Conservation (phyloP, 2,797 vertebrate species). For the Gephyroberyx darwinii region DNA sequence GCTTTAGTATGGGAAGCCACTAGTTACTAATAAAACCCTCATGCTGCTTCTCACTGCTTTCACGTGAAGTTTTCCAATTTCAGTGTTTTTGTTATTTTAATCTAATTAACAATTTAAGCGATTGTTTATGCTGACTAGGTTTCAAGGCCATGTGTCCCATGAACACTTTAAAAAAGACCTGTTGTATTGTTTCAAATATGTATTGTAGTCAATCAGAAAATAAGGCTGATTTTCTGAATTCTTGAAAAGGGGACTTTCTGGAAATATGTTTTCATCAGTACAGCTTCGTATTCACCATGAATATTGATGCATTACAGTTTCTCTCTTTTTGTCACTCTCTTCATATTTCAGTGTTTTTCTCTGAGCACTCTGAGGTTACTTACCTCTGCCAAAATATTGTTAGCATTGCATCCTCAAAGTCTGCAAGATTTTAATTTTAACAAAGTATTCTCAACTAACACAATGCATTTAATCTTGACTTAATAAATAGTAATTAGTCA, state of each 20-base stretch:
- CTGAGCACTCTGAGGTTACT: background rate
- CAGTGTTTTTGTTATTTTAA: slow-evolving; percentile 8
- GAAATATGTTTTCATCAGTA: background rate
- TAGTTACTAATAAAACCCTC: slow-evolving; percentile 26
- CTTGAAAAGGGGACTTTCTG: background rate
- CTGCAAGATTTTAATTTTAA: background rate
- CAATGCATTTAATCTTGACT: too few relatives aligned
- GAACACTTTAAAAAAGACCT: background rate
- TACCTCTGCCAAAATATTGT: background rate
- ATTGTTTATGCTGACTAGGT: slow-evolving; percentile 2
- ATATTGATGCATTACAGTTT: slow-evolving; percentile 31
- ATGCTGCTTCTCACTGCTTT: slow-evolving; percentile 16
- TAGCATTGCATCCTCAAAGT: background rate
- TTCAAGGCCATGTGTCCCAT: background rate
- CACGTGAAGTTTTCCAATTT: slow-evolving; percentile 5
- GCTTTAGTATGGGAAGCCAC: slow-evolving; percentile 23
- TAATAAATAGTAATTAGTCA: too few relatives aligned
- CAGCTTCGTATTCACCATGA: slow-evolving; percentile 26
- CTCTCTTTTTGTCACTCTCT: background rate
- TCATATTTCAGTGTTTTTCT: slow-evolving; percentile 11
- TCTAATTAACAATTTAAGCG: slow-evolving; percentile 6
- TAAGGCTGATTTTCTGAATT: background rate
- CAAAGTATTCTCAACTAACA: background rate
- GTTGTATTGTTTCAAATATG: background rate
- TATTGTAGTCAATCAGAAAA: background rate